Percentiles rank a stretch among this genome's conserved stretches.
Evolutionary conservation across 2,797 vertebrate species (phyloP).

Genomic region (Crenuchus spilurus): DNA sequence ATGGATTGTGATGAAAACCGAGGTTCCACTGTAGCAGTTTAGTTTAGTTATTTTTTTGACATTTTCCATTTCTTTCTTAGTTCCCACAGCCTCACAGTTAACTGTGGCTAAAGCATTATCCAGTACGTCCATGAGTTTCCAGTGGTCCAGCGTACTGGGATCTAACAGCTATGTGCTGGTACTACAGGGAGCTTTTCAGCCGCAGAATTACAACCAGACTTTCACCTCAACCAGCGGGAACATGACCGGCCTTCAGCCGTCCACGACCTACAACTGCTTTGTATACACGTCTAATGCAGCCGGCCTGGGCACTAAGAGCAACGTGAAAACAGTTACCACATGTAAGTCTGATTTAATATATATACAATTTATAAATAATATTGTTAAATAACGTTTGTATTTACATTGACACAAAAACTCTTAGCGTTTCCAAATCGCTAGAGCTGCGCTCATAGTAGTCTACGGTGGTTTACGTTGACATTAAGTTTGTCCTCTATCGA

Average conservation of each 20-base stretch:
- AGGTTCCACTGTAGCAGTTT: no score
- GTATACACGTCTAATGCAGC: conserved; percentile 73
- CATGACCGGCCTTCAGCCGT: conserved; percentile 62
- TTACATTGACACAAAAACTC: no score
- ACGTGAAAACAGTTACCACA: conserved; percentile 66
- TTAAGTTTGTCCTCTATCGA: no score
- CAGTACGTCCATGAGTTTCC: conserved; percentile 71
- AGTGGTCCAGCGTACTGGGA: conserved; percentile 72
- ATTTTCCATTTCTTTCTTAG: conserved; percentile 61
- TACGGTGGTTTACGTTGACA: no score
- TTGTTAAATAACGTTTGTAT: no score
- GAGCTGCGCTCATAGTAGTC: no score
- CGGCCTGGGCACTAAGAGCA: conserved; percentile 68
- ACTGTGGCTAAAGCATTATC: conserved; percentile 67
- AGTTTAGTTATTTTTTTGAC: no score
- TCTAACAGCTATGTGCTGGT: conserved; percentile 70
- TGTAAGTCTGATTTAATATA: no score
- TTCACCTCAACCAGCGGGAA: conserved; percentile 58
- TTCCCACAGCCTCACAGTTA: conserved; percentile 74
- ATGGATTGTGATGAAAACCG: no score
- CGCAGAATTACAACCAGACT: conserved; percentile 51
- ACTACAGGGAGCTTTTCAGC: conserved; percentile 47
- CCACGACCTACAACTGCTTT: conserved; percentile 71
- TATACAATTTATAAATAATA: no score
- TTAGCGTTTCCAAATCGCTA: no score